A percentile compares a stretch with the other conserved stretches of the same genome.
These are phyloP conservation scores for Hoplias malabaricus DNA, from an alignment of 2,113 vertebrate species.

Conservation along the genomic window DNA sequence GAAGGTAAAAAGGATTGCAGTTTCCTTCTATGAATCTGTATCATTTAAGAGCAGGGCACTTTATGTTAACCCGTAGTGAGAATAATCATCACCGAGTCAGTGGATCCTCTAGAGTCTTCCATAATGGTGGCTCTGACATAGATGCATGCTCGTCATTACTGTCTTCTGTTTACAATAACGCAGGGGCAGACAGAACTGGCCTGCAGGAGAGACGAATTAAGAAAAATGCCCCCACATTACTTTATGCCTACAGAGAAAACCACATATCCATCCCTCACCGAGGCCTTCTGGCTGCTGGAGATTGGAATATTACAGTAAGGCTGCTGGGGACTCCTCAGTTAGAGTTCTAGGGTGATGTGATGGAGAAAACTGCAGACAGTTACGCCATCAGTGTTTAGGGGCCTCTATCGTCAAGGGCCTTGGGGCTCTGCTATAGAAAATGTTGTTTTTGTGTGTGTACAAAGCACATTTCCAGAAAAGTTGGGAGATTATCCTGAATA, in stretches of 20 bases:
- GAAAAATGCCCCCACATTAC: conserved; percentile 44
- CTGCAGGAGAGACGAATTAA: conserved; percentile 32
- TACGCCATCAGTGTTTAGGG: too few species aligned
- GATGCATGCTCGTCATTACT: conserved; percentile 52
- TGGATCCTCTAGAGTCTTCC: conserved; percentile 2
- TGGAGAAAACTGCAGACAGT: too few species aligned
- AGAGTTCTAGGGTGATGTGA: too few species aligned
- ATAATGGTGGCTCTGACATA: conserved; percentile 38
- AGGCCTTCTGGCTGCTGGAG: not conserved
- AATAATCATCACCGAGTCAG: not conserved
- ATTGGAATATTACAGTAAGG: conserved; percentile 12
- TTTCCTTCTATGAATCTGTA: not conserved
- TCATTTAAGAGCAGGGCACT: not conserved
- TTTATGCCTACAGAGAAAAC: conserved; percentile 37
- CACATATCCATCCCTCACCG: conserved; percentile 21
- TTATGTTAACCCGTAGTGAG: not conserved
- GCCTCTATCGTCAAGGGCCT: too few species aligned
- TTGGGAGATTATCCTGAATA: too few species aligned
- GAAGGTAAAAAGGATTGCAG: not conserved
- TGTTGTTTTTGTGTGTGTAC: too few species aligned
- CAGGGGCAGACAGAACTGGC: conserved; percentile 6
- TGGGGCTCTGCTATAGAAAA: too few species aligned
- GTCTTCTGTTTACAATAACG: conserved; percentile 36
- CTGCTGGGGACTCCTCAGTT: too few species aligned
- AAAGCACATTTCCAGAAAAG: too few species aligned